Conservation (phyloP, 1,140 invertebrate species). For the Lucilia sericata region DNA sequence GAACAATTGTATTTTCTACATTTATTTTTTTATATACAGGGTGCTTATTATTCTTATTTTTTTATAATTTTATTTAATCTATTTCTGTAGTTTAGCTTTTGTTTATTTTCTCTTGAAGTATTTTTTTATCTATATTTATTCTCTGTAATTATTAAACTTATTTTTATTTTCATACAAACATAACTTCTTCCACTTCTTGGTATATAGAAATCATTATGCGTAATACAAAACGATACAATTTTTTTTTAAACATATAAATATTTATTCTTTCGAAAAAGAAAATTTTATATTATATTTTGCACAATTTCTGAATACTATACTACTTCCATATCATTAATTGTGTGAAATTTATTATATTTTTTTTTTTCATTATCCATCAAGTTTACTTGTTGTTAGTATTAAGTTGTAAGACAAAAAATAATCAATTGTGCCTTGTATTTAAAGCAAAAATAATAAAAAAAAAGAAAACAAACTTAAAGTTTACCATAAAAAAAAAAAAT, state of each 20-base stretch:
- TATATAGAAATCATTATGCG: conserved; percentile 30
- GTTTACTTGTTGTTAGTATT: conserved; percentile 38
- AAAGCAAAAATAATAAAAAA: conserved; percentile 3
- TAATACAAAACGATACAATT: background rate
- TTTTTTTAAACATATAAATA: background rate
- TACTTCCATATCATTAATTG: conserved; percentile 37
- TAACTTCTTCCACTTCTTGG: background rate
- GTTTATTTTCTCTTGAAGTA: background rate
- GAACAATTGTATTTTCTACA: conserved; percentile 23
- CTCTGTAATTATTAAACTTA: background rate
- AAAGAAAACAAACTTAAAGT: conserved; percentile 42
- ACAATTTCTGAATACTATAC: background rate
- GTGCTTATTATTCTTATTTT: conserved; percentile 29
- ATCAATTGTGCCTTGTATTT: conserved; percentile 41
- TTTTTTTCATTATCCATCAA: conserved; percentile 34
- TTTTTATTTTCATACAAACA: background rate
- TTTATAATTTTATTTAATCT: conserved; percentile 18
- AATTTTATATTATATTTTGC: background rate
- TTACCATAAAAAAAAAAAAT: conserved; percentile 30
- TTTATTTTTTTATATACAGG: conserved; percentile 23
- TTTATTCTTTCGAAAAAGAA: background rate
- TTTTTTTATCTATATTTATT: background rate
- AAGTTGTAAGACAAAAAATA: conserved; percentile 26
- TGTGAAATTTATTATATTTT: background rate
- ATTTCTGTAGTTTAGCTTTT: conserved; percentile 1